A percentile compares a stretch with the other conserved stretches of the same genome.
These are phyloP conservation scores for Brachyhypopomus occidentalis DNA, from an alignment of 2,113 vertebrate genomes.

Conservation along the genomic window DNA sequence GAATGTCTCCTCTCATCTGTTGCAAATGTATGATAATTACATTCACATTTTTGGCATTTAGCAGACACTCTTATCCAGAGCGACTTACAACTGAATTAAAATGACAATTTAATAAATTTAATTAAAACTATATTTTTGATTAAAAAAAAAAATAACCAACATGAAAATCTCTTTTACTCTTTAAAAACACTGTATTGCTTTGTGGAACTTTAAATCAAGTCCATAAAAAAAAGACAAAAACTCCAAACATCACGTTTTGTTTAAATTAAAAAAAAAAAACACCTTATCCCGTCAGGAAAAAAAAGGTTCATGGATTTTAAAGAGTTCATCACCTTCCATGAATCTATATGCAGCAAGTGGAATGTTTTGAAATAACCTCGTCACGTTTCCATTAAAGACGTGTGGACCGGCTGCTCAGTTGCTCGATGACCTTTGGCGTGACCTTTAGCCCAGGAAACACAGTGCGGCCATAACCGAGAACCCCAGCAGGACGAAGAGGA, in stretches of 20 bases:
- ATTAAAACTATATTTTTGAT: neutral
- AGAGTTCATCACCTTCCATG: neutral
- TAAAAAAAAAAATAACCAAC: slow-evolving; percentile 6
- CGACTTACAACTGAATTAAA: too few relatives aligned
- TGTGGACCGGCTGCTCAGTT: neutral
- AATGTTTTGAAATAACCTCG: neutral
- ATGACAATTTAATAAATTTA: too few relatives aligned
- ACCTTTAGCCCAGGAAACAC: slow-evolving; percentile 78
- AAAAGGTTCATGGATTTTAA: neutral
- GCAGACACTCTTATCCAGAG: too few relatives aligned
- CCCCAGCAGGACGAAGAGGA: slow-evolving; percentile 81
- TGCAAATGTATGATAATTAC: too few relatives aligned
- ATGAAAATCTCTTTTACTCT: neutral
- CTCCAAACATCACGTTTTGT: too few relatives aligned
- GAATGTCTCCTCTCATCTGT: too few relatives aligned
- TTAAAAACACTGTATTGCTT: neutral
- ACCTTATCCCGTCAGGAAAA: neutral
- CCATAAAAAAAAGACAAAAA: neutral
- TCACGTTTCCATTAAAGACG: neutral
- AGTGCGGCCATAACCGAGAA: slow-evolving; percentile 84
- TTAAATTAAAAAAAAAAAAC: neutral
- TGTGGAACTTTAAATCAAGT: neutral
- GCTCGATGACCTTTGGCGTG: too few relatives aligned
- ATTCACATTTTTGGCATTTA: too few relatives aligned
- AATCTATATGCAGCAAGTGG: neutral